Percentiles rank a stretch among this genome's conserved stretches.
Conservation (phyloP, 2,797 vertebrate genomes). For the Falco peregrinus region DNA sequence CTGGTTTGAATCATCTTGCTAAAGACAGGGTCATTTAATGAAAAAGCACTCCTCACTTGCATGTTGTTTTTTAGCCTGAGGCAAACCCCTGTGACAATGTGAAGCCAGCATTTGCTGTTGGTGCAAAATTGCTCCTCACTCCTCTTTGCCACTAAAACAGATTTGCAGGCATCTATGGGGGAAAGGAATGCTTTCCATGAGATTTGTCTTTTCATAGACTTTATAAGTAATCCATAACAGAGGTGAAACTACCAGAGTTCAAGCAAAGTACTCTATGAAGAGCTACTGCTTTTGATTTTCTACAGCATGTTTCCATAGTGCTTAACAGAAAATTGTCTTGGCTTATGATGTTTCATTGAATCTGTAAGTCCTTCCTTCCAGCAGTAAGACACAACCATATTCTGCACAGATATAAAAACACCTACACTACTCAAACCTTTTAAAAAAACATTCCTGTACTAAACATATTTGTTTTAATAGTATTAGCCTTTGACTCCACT, state of each 20-base stretch:
- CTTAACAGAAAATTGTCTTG: background rate
- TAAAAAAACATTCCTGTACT: background rate
- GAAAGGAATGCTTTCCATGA: background rate
- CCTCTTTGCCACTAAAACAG: background rate
- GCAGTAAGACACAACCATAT: background rate
- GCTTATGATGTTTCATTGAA: background rate
- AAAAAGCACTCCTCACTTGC: background rate
- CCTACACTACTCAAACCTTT: background rate
- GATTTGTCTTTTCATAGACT: background rate
- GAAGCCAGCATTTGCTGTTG: background rate
- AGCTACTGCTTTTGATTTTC: background rate
- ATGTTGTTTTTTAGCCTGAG: background rate
- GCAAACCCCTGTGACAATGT: background rate
- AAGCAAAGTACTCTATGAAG: background rate
- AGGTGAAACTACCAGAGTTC: background rate
- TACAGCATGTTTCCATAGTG: background rate
- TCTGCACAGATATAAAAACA: background rate
- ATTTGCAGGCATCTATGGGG: background rate
- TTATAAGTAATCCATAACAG: background rate
- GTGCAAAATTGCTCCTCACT: background rate
- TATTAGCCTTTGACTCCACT: background rate
- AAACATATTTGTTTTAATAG: background rate
- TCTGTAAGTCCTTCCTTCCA: background rate
- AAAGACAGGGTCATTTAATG: background rate
- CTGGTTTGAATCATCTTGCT: background rate